Base-by-base conservation (phyloP, 2,797 vertebrate genomes). In the Fratercula arctica region DNA sequence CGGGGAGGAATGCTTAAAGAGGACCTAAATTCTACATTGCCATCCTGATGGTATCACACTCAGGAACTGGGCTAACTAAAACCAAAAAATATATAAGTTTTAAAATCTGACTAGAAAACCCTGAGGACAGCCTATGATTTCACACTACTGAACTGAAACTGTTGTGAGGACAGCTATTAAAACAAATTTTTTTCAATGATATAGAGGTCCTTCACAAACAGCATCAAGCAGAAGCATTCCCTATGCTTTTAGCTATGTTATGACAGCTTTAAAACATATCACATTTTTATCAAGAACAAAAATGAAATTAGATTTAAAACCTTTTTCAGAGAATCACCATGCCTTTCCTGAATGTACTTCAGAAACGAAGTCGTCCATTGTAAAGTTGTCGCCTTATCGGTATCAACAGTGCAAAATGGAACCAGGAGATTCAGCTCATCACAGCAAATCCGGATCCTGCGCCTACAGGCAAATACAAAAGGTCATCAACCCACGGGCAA, bases 341-440 rank as follows among this genome's bases (percentile, higher is more conserved):
- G 98, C 33, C 95, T 96, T 69, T 99, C 98, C 75, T 97, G 98
- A 85, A 99, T 98, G 85, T 99, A 99, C 97, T 98, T 98, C 74
- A 99, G 98, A 96, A 98, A 99, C 1, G 98, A 98, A 1, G 98
- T 98, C 54, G 99, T 99, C 99, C 99, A 99, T 80, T 99, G 98
- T 51, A 99, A 97, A 5, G 99, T 99, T 9, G 98, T 99, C 56
- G 98, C 99, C 97, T 99, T 99, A 93, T 99, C 99, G 0, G 99
- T 99, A n/a, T 98, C 98, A 0, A 96, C 61, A 0, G 98, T 98
- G 96, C 99, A 99, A 97, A 99, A 99, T 0, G 99, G 99, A 95
- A 99, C 99, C 85, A 99, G 97, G 37, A 97, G 97, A 90, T 99
- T 99, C 95, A 99, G 92, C 96, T 99, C 99, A 10, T 99, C 99